Evolutionary conservation across 30 jellyfish, hydroid and myxozoan genomes (phyloP), one percentile per base, ranked within the genome.

Genomic region (Sanderia malayensis): DNA sequence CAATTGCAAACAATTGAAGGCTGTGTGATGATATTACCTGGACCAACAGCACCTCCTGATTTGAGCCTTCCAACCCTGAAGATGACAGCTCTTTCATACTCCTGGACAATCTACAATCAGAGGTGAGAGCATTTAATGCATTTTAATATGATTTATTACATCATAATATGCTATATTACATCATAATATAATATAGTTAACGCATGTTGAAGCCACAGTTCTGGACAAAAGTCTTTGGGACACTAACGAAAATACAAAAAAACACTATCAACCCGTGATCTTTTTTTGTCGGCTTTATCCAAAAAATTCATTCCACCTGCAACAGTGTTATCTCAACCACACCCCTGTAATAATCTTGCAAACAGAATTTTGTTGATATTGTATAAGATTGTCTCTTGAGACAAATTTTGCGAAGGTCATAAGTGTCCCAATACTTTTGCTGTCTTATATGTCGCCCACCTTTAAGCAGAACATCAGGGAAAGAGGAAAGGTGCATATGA

Each of bases 61-160:
- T 44, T 73, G 45, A 90, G 94, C 52, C 97, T 85, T 32, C 97
- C 97, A 49, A 90, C 97, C 15, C 97, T 71, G 74, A 90, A 90
- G 27, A 90, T 90, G 18, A 90, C 97, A 19, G 97, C 97, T 71
- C 97, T 66, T 59, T 90, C 97, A 32, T 90, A 90, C 44, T 90
- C 97, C 65, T 90, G 97, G 33, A 90, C 97, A 62, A 90, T 90
- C 97, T 90, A 59, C 31, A 57, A 33, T n/a, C n/a, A n/a, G n/a
- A 13, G 52, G 52, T 6, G 52, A 37, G 52, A 37, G 13, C 6
- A 37, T 37, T 37, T 37, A 37, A 37, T 4, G 52, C 6, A 37
- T 37, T 37, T 6, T 37, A 13, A 37, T 6, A 37, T 37, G 13
- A 13, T n/a, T n/a, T n/a, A n/a, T n/a, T n/a, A n/a, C n/a, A n/a